Conservation (phyloP, 1,140 invertebrate genomes). For the Plodia interpunctella region DNA sequence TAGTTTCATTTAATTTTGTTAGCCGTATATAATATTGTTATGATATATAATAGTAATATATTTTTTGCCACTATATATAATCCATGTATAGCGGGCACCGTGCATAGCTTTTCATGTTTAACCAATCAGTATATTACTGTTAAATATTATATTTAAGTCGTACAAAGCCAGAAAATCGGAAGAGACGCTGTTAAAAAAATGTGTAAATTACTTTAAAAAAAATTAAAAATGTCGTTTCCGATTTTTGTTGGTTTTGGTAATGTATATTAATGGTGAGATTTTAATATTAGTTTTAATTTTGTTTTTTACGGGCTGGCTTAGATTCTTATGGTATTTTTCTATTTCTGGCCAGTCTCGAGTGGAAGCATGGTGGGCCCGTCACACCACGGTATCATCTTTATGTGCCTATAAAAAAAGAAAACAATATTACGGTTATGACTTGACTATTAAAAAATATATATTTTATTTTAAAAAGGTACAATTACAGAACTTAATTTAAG, state of each 20-base stretch:
- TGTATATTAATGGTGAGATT: slow-evolving; percentile 26
- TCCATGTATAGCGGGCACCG: neutral
- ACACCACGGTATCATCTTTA: neutral
- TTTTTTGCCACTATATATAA: neutral
- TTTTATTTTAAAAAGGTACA: too few species aligned
- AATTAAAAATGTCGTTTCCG: slow-evolving; percentile 16
- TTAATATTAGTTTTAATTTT: slow-evolving; percentile 19
- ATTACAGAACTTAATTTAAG: too few species aligned
- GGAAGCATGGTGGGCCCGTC: neutral
- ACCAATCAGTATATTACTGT: neutral
- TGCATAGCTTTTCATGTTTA: neutral
- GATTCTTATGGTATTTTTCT: slow-evolving; percentile 23
- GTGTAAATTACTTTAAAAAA: slow-evolving; percentile 10
- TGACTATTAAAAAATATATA: neutral
- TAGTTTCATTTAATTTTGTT: neutral
- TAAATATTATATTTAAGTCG: neutral
- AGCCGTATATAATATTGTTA: neutral
- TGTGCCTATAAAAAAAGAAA: neutral
- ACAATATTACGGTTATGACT: neutral
- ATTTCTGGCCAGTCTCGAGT: slow-evolving; percentile 19
- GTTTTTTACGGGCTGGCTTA: slow-evolving; percentile 20
- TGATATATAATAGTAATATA: neutral
- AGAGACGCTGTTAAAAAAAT: neutral
- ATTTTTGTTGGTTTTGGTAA: slow-evolving; percentile 19
- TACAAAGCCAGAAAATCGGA: neutral